Base-by-base conservation (phyloP, 2,888 invertebrate genomes). In the Drosophila demipolita region DNA sequence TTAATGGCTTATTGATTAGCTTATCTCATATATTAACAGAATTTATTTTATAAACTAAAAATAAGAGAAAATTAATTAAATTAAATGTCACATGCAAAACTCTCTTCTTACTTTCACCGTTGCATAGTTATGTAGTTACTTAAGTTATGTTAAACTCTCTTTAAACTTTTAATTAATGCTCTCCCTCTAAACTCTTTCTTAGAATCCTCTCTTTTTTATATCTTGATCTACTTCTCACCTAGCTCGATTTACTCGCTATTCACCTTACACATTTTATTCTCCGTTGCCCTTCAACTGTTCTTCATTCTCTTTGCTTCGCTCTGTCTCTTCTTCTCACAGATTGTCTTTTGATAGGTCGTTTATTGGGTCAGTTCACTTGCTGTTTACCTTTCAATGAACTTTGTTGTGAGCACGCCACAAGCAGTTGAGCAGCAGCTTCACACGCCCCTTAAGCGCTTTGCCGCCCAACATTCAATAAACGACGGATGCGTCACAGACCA, bases 321-420 rank as follows among this genome's bases (percentile, higher is more conserved):
- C 49, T 20, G 5, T 49, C 8, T 35, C 23, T n/a, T 35, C 23
- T n/a, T 45, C 15, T 45, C 45, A 23, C 8, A 15, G 15, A 8
- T 45, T 54, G 45, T 12, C 40, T n/a, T 32, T n/a, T 36, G 45
- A 23, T 38, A 57, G 15, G 33, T 23, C 23, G 33, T 45, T 62
- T 55, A 53, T 60, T 76, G 45, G 55, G 32, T 36, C 62, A 62
- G 8, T 61, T 61, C 4, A n/a, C 59, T 49, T 60, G 45, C 40
- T 49, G 60, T 57, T 66, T 77, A 75, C 78, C 87, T 76, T 86
- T 76, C 88, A 80, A 82, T 85, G 70, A 78, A 64, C 42, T 54
- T 66, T 35, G 17, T 58, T 35, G 40, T n/a, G 17, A 63, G 48
- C 65, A 75, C 74, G 63, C 74, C 57, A 72, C 53, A 64, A 65